Conservation (phyloP, 2,113 vertebrate species). For the Corapipo altera region DNA sequence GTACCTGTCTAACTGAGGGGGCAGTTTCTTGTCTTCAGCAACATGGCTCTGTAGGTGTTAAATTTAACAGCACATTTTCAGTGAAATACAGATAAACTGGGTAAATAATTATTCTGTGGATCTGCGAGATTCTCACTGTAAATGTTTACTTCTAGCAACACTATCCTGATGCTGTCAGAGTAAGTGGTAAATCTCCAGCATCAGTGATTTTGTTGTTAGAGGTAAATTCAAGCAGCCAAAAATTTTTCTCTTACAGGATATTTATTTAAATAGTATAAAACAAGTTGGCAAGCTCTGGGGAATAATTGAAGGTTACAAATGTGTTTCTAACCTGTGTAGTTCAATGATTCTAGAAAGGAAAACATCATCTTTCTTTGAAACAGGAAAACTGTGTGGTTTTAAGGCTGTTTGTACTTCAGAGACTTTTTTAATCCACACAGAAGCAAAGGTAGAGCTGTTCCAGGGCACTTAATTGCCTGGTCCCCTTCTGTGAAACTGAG, state of each 20-base stretch:
- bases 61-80: not conserved
- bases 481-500: not conserved
- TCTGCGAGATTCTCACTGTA: constrained; percentile 27
- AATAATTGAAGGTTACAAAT: not conserved
- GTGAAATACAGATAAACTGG: not conserved
- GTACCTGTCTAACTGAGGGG: not conserved
- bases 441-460: not conserved
- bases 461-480: not conserved
- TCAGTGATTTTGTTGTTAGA: constrained; percentile 94
- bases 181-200: constrained; percentile 89
- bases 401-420: not conserved
- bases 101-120: constrained; percentile 19
- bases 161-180: constrained; percentile 89
- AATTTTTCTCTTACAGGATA: not conserved
- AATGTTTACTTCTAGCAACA: constrained; percentile 82
- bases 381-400: not conserved
- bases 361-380: not conserved
- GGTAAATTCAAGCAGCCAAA: constrained; percentile 69
- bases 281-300: not conserved
- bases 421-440: not conserved
- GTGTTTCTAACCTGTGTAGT: not conserved
- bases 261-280: not conserved
- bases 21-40: not conserved
- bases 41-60: not conserved
- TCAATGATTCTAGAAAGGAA: not conserved